Base-by-base conservation (phyloP, 1,140 invertebrate species). In the Thalassaphorura encarpata region DNA sequence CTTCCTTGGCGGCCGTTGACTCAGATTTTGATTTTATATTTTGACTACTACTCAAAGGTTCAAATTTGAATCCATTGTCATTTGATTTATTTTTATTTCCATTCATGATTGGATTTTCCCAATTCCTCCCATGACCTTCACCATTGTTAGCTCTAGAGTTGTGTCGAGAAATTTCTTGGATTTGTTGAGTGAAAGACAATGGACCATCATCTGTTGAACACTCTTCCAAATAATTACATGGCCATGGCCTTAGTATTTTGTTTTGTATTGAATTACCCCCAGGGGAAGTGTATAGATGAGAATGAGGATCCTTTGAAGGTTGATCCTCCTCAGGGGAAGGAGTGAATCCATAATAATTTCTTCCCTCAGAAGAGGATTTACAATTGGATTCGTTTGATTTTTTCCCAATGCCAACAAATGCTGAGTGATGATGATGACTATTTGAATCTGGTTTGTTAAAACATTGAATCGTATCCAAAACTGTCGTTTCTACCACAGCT, bases 121-220 rank as follows among this genome's bases (percentile, higher is more conserved):
- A 48, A 58, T 55, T 56, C 58, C 64, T 53, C 56, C 48, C 46
- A 58, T 48, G 18, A 56, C 58, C 23, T 56, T 51, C 23, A 16
- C 16, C 21, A 27, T 29, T 13, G 28, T 11, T 51, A 51, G n/a
- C 26, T 51, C 21, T 13, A 8, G 5, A 5, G 21, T 36, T 51
- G 13, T 84, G 63, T 83, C 81, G 1, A 83, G 83, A 64, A 85
- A 84, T 66, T 81, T 52, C 71, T 67, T 18, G 69, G 69, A 27
- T 70, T 64, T 36, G 23, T 70, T 78, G 78, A 57, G 75, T 78
- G 24, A 78, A 67, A 0, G 79, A 78, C 40, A 79, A 72, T 42
- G 74, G 79, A 56, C 79, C 79, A 2, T 73, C 75, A 26, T 47
- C 21, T 51, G 75, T 71, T 29, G 76, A 21, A 47, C 23, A 47